These are phyloP conservation scores for Xylota segnis DNA, from an alignment of 2,888 invertebrate genomes.

Conservation along the genomic window DNA sequence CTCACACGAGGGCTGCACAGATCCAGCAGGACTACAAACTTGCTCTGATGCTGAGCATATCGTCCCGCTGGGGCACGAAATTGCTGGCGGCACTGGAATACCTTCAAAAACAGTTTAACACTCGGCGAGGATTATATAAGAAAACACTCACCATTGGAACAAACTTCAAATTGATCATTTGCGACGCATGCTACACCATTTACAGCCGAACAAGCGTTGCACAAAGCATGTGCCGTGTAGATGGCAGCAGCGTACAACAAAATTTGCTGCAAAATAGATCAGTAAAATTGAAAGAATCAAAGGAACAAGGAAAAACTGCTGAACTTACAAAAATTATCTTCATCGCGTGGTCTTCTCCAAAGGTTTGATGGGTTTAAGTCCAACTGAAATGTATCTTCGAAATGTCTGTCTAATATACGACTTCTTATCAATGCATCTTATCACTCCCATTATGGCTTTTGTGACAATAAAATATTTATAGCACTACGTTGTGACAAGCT, in stretches of 20 bases:
- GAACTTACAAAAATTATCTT: neutral
- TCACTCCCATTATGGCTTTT: neutral
- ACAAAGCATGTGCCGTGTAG: conserved; percentile 16
- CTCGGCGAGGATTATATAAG: neutral
- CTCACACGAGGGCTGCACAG: conserved; percentile 11
- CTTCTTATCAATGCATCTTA: conserved; percentile 6
- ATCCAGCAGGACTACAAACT: conserved; percentile 32
- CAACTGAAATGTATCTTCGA: neutral
- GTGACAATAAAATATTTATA: neutral
- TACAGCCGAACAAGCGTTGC: conserved; percentile 44
- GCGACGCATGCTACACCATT: conserved; percentile 46
- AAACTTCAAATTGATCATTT: conserved; percentile 45
- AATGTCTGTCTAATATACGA: neutral
- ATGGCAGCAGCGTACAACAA: conserved; percentile 6
- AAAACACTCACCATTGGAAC: conserved; percentile 29
- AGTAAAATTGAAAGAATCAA: neutral
- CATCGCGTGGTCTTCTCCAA: neutral
- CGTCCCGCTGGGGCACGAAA: conserved; percentile 46
- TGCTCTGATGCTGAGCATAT: conserved; percentile 25
- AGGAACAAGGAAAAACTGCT: neutral
- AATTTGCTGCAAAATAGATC: neutral
- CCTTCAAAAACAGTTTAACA: conserved; percentile 5
- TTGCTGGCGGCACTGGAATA: conserved; percentile 6
- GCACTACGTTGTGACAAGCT: neutral
- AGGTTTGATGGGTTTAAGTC: neutral